Evolutionary conservation across 2,113 vertebrate genomes (phyloP), one percentile per base, ranked within the genome.

Genomic region (Callipepla squamata): DNA sequence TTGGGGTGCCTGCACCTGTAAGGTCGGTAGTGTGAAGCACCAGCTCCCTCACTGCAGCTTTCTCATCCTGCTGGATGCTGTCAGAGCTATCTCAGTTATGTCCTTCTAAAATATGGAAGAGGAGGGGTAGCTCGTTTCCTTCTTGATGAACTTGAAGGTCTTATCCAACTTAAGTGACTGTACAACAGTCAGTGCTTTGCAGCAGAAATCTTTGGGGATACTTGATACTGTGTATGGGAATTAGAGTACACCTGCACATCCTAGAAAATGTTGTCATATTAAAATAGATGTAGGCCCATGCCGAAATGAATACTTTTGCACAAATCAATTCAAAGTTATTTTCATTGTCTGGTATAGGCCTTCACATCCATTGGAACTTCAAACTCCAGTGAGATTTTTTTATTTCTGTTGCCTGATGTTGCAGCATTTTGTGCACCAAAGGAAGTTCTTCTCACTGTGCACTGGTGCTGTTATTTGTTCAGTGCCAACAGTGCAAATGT

Each of bases 21-120:
- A 50, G 53, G 12, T 53, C 26, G 75, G 5, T 4, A 4, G 3
- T 26, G 23, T 53, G n/a, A 70, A 26, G 14, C 9, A 25, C 45
- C 21, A 0, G 1, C 1, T 32, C 59, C 65, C 32, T 58, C 42
- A 15, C 26, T 68, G 2, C 11, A 2, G 30, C 19, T 40, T 34
- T 53, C 50, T 19, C 53, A 10, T 77, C 51, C 76, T 86, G 50
- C 48, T 34, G 34, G 50, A 14, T 17, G 44, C 15, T 5, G 12
- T 32, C 7, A 92, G 80, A 55, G 50, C 1, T 20, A 11, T 70
- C 80, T 83, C n/a, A 93, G 48, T 12, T 90, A 59, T 2, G 2
- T 66, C 17, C 34, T 82, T 38, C 57, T 63, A 75, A n/a, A n/a
- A 36, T 47, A 40, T 40, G 10, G 5, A 8, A 16, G 17, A 0